Evolutionary conservation across 2,888 invertebrate genomes (phyloP), one percentile per base, ranked within the genome.

Genomic region (Coecobrya sp.): DNA sequence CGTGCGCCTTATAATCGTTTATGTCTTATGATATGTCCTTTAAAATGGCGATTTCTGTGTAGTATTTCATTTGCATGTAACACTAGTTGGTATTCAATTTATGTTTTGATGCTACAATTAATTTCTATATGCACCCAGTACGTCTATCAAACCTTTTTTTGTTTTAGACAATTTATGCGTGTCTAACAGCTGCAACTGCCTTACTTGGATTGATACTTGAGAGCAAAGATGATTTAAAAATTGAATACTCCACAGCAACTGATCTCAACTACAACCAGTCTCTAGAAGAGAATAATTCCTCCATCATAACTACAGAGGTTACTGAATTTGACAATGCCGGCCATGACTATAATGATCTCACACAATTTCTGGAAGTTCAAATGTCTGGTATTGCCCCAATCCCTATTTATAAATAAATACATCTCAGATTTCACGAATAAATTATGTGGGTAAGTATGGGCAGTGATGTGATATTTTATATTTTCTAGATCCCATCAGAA

Each of bases 181-280:
- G 52, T 16, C 22, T 84, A 11, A 70, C 68, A 22, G 45, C 59
- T 45, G 73, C 59, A 59, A 91, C 79, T 73, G 88, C 86, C 79
- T 36, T 93, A 52, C 82, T 93, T 70, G 93, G 86, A 49, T 30
- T 92, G 49, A 73, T 93, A 52, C 65, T 93, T 19, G 91, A 93
- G 49, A 84, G 73, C 22, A 49, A 85, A 76, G 55, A 85, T 25
- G 89, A 91, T 49, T 65, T 82, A 68, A 87, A 13, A 70, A 11
- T 62, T 70, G 55, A 87, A 79, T 65, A 62, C 19, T 86, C 45
- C 0, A 13, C 25, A 4, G 19, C 19, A 55, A 19, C 4, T 0
- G 52, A 55, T 62, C 27, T 59, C 82, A 59, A 13, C 36, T n/a
- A 16, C 82, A 19, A 65, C 19, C 59, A 85, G 30, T 42, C 59